phyloP scores from a whole-genome alignment of 2,797 vertebrate species.

The Coilia nasus region DNA sequence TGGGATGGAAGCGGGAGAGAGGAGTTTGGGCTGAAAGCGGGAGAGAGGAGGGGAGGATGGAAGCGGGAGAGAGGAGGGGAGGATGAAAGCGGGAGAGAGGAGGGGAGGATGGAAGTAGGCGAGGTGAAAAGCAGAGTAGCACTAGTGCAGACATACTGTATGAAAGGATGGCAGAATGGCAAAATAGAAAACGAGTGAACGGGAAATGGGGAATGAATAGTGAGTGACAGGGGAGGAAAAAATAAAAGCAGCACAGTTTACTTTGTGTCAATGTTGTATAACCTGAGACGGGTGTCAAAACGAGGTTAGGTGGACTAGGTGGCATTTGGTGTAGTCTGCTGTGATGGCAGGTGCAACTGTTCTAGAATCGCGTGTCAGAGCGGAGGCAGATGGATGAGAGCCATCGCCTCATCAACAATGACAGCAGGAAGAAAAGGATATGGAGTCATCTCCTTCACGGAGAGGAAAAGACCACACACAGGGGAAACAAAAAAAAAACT shows the following conservation, averaged over 20 bases:
- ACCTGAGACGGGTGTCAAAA: background rate
- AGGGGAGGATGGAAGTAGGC: too few species aligned
- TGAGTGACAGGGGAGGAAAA: background rate
- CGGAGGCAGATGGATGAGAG: background rate
- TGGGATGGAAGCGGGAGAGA: too few species aligned
- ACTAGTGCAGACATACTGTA: background rate
- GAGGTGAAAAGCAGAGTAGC: too few species aligned
- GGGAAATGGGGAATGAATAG: background rate
- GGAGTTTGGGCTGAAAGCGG: too few species aligned
- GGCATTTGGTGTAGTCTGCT: background rate
- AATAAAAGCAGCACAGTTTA: background rate
- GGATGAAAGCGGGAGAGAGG: too few species aligned
- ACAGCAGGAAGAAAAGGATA: background rate
- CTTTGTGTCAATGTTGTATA: background rate
- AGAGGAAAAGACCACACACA: conserved; percentile 9
- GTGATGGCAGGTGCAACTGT: background rate
- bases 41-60: too few species aligned
- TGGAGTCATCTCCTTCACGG: background rate
- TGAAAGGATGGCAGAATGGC: background rate
- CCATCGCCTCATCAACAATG: background rate
- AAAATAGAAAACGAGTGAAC: too few species aligned
- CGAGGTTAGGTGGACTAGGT: background rate
- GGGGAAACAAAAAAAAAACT: background rate
- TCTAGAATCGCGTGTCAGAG: background rate
- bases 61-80: too few species aligned